Evolutionary conservation across 2,113 vertebrate species (phyloP).

Genomic region (Embiotoca jacksoni): DNA sequence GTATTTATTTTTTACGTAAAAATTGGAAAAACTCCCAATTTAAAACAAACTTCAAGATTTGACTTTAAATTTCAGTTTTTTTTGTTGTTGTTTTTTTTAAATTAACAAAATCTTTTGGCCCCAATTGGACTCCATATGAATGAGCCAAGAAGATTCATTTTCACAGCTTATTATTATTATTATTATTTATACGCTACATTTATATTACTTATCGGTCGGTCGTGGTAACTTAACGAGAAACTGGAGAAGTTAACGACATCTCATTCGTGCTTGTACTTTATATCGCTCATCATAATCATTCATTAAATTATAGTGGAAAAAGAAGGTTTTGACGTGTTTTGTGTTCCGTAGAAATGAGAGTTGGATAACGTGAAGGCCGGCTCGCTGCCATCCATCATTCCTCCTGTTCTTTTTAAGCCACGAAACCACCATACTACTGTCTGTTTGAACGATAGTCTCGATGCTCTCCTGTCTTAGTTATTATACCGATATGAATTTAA

Average conservation of each 20-base stretch:
- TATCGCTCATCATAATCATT: slow-evolving; percentile 46
- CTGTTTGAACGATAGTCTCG: slow-evolving; percentile 60
- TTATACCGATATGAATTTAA: slow-evolving; percentile 58
- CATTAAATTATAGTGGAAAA: slow-evolving; percentile 33
- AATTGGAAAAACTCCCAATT: no score
- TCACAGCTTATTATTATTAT: no score
- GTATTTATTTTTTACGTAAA: no score
- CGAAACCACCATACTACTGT: slow-evolving; percentile 75
- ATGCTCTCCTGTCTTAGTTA: slow-evolving; percentile 54
- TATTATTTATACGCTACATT: no score
- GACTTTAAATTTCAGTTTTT: no score
- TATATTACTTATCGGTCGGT: no score
- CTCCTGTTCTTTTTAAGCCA: slow-evolving; percentile 48
- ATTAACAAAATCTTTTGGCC: no score
- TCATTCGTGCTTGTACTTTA: slow-evolving; percentile 35
- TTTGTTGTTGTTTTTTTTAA: no score
- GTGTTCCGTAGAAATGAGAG: slow-evolving; percentile 19
- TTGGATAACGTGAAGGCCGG: slow-evolving; percentile 31
- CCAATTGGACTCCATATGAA: neutral
- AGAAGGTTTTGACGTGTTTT: slow-evolving; percentile 25
- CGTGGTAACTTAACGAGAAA: neutral
- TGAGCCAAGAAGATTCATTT: neutral
- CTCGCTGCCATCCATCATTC: slow-evolving; percentile 36
- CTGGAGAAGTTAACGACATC: neutral
- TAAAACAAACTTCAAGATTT: no score